These are phyloP conservation scores for Megalopta genalis DNA, from an alignment of 1,140 invertebrate genomes.

Conservation along the genomic window DNA sequence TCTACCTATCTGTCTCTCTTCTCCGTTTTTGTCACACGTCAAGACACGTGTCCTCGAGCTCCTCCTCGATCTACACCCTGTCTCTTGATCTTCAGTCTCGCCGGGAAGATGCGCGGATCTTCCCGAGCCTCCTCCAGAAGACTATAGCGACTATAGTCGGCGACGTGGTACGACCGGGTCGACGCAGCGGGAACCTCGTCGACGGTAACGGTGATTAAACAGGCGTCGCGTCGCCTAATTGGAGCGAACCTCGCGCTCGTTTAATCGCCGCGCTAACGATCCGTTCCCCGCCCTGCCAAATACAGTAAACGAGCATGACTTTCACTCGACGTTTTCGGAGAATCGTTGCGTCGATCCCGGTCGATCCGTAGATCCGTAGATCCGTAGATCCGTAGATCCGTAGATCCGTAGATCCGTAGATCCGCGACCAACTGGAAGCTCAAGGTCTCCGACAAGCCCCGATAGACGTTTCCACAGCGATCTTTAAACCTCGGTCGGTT, in stretches of 20 bases:
- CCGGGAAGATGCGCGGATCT: not conserved
- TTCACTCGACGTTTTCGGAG: too few relatives aligned
- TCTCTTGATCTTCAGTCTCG: not conserved
- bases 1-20: slow-evolving; percentile 16
- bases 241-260: not conserved
- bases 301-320: too few relatives aligned
- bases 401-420: too few relatives aligned
- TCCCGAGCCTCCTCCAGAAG: not conserved
- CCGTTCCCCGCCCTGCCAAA: too few relatives aligned
- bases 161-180: not conserved
- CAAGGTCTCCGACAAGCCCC: not conserved
- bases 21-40: not conserved
- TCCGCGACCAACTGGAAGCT: not conserved
- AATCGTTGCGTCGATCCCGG: not conserved
- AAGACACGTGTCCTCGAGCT: not conserved
- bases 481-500: too few relatives aligned
- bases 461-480: not conserved
- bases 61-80: not conserved
- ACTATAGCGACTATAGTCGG: too few relatives aligned
- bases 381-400: too few relatives aligned
- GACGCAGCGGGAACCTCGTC: not conserved
- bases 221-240: not conserved
- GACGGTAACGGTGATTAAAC: too few relatives aligned
- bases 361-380: not conserved
- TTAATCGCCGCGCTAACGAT: too few relatives aligned